Evolutionary conservation across 2,888 invertebrate genomes (phyloP).

Genomic region (Chalcis sispes): DNA sequence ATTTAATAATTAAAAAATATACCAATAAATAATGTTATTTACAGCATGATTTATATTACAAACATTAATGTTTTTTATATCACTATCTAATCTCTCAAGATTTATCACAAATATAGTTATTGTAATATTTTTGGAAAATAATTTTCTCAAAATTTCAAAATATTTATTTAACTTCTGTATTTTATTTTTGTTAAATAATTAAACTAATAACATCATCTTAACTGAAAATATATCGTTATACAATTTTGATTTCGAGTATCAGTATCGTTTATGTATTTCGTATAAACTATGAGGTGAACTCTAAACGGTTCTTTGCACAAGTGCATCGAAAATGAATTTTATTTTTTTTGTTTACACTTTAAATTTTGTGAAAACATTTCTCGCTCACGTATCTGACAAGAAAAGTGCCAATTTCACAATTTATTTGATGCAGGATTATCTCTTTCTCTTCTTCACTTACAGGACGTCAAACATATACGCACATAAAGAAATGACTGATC

Average conservation of each 20-base stretch:
- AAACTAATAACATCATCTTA: slow-evolving; percentile 19
- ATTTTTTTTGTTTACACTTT: slow-evolving; percentile 31
- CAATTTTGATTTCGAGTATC: slow-evolving; percentile 26
- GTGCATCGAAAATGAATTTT: slow-evolving; percentile 45
- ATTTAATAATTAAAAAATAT: slow-evolving; percentile 30
- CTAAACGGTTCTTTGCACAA: slow-evolving; percentile 41
- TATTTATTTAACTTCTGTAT: slow-evolving; percentile 13
- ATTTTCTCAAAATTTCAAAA: slow-evolving; percentile 13
- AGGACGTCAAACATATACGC: slow-evolving; percentile 15
- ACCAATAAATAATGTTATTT: slow-evolving; percentile 49
- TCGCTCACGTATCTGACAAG: not conserved
- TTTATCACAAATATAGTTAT: slow-evolving; percentile 49
- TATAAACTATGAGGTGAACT: slow-evolving; percentile 1
- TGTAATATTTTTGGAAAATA: slow-evolving; percentile 24
- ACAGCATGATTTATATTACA: slow-evolving; percentile 45
- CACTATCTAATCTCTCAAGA: slow-evolving; percentile 24
- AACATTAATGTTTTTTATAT: slow-evolving; percentile 31
- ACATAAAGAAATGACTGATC: slow-evolving; percentile 49
- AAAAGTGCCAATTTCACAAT: slow-evolving; percentile 26
- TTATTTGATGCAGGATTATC: slow-evolving; percentile 26
- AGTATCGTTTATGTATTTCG: slow-evolving; percentile 26
- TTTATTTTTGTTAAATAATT: slow-evolving; percentile 26
- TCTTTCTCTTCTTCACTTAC: slow-evolving; percentile 32
- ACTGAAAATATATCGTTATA: slow-evolving; percentile 34
- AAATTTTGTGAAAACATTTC: slow-evolving; percentile 43